Evolutionary conservation across 2,113 vertebrate genomes (phyloP), one percentile per base, ranked within the genome.

Genomic region (Cyprinus carpio): DNA sequence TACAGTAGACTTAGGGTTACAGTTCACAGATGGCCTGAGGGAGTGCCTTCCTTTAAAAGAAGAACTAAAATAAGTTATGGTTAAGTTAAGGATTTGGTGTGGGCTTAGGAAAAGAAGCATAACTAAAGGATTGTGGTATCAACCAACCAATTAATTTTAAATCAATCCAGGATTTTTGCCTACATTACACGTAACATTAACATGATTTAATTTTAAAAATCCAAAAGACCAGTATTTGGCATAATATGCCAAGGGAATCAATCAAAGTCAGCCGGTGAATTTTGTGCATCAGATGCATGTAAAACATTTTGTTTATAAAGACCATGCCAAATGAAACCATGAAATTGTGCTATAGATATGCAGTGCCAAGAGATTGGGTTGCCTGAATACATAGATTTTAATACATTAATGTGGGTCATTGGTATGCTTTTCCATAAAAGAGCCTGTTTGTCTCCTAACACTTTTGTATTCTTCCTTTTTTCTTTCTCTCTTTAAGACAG

Each of bases 401-500:
- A 81, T 51, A 29, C n/a, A 20, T 34, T 5, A 49, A 62, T 51
- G 27, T 51, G 8, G 34, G 76, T 25, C 56, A 62, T 8, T 46
- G 64, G 5, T 34, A 23, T 29, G 18, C 79, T 29, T 18, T 51
- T 69, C 40, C 25, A 49, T 49, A 34, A 49, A 69, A 65, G 10
- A 65, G 43, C 9, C 9, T 29, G 6, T 83, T 46, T 75, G 46
- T 75, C 81, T 43, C 4, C 72, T 16, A 31, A 76, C 81, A 77
- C 62, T 77, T 81, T 83, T 43, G 34, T 15, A 10, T 64, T 82
- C 23, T 81, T 34, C 71, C 20, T 49, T 40, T 54, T 46, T 40
- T 69, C 46, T 62, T 9, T 85, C 25, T 81, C 40, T 40, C 75
- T 37, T 34, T 16, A 23, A 49, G 29, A 46, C 60, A 43, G 16